A percentile compares a stretch with the other conserved stretches of the same genome.
These are phyloP conservation scores for Bedellia somnulentella DNA, from an alignment of 2,888 invertebrate genomes.

Conservation along the genomic window DNA sequence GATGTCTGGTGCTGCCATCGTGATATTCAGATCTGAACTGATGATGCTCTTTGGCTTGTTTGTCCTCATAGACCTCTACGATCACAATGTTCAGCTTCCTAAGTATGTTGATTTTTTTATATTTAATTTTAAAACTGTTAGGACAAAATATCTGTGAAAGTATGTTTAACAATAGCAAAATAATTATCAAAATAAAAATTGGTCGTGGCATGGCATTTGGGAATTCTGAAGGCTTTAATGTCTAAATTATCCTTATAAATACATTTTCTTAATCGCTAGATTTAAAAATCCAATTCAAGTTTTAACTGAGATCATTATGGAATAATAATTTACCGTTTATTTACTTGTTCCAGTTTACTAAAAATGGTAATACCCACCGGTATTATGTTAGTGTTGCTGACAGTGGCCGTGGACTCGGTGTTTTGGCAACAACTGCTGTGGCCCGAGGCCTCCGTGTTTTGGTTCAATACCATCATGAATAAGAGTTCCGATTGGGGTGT, in stretches of 20 bases:
- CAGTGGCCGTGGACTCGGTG: slow-evolving; percentile 84
- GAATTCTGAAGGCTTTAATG: too few relatives aligned
- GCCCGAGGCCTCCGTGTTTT: slow-evolving; percentile 98
- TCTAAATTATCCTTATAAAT: too few relatives aligned
- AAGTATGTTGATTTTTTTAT: slow-evolving; percentile 19
- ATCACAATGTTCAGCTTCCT: slow-evolving; percentile 66
- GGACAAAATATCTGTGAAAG: too few relatives aligned
- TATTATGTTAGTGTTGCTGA: slow-evolving; percentile 65
- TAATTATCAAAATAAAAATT: too few relatives aligned
- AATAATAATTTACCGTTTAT: too few relatives aligned
- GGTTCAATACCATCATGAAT: slow-evolving; percentile 93
- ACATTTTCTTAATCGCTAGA: too few relatives aligned
- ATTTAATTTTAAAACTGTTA: slow-evolving; percentile 1
- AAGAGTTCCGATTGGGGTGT: slow-evolving; percentile 97
- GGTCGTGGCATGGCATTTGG: too few relatives aligned
- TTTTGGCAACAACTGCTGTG: slow-evolving; percentile 91
- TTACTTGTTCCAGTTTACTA: slow-evolving; percentile 62
- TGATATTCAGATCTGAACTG: slow-evolving; percentile 90
- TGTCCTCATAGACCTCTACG: slow-evolving; percentile 76
- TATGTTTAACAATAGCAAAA: too few relatives aligned
- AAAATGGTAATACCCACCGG: slow-evolving; percentile 75
- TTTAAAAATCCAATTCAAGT: too few relatives aligned
- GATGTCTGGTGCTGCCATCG: slow-evolving; percentile 82
- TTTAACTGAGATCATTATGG: too few relatives aligned
- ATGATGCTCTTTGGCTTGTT: slow-evolving; percentile 84